Evolutionary conservation across 2,888 invertebrate genomes (phyloP), one percentile per base, ranked within the genome.

Genomic region (Salticus scenicus): DNA sequence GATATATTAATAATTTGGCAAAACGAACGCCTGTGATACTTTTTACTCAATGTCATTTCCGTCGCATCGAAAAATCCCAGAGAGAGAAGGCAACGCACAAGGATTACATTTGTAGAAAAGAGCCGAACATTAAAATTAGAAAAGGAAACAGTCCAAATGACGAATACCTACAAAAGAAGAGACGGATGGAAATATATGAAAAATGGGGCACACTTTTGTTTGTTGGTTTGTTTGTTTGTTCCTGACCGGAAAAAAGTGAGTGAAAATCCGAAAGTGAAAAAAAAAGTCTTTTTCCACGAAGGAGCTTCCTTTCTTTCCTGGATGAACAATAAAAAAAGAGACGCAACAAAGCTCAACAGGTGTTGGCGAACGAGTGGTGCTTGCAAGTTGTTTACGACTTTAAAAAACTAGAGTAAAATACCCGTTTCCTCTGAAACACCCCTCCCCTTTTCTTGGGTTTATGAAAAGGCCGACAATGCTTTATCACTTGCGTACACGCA

Each of bases 331-430:
- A 75, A 75, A 69, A 37, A 10, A 51, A 7, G 75, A 70, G 82
- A 82, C 63, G 73, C 77, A 77, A 73, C 83, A 78, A 78, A 83
- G 83, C 77, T 84, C 77, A 84, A 84, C 83, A 84, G 83, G 83
- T 84, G 83, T 83, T 76, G 83, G 33, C 67, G 42, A 66, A 47
- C 64, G 67, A 76, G 70, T 10, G 24, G 33, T 33, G 28, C 27
- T 51, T 57, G 72, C 72, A 57, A 41, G 77, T 78, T 77, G 83
- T 84, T 84, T 84, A 84, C 83, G 72, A 77, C 83, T 77, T 70
- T 12, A 82, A 81, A 74, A 75, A 83, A 83, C 67, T n/a, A n/a
- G n/a, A 31, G 24, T 17, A 27, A 20, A 64, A 27, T 73, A 24
- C 66, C 69, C 83, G 73, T 77, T 63, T 67, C 63, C 76, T 47